These are phyloP conservation scores for Xanthia togata DNA, from an alignment of 2,888 invertebrate species.

Conservation along the genomic window DNA sequence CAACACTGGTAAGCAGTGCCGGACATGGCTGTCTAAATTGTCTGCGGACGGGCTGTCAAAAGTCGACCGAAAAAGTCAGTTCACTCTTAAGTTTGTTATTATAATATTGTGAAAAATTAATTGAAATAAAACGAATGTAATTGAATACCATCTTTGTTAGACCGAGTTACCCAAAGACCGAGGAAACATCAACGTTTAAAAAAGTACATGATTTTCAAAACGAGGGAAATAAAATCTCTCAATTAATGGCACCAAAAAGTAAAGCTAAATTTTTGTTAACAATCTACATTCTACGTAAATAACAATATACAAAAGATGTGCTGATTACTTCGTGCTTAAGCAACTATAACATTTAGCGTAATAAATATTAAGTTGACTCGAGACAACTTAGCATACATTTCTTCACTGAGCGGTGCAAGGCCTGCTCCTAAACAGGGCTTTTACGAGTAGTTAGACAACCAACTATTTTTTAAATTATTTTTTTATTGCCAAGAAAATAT, in stretches of 20 bases:
- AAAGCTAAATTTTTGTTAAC: slow-evolving; percentile 1
- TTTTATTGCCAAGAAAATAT: slow-evolving; percentile 19
- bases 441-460: neutral
- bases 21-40: neutral
- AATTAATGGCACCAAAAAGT: slow-evolving; percentile 12
- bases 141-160: neutral
- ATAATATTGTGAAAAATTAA: neutral
- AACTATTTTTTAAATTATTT: neutral
- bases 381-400: neutral
- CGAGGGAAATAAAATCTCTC: neutral
- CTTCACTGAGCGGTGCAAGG: neutral
- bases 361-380: slow-evolving; percentile 3
- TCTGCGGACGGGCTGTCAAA: neutral
- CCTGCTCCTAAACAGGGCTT: neutral
- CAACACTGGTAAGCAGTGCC: neutral
- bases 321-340: slow-evolving; percentile 39
- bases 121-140: neutral
- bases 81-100: neutral
- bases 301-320: slow-evolving; percentile 54
- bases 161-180: neutral
- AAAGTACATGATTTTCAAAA: neutral
- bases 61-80: neutral
- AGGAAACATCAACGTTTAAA: neutral
- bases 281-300: slow-evolving; percentile 27
- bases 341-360: slow-evolving; percentile 21